Evolutionary conservation across 2,888 invertebrate genomes (phyloP), one percentile per base, ranked within the genome.

Genomic region (Boloria euphrosyne): DNA sequence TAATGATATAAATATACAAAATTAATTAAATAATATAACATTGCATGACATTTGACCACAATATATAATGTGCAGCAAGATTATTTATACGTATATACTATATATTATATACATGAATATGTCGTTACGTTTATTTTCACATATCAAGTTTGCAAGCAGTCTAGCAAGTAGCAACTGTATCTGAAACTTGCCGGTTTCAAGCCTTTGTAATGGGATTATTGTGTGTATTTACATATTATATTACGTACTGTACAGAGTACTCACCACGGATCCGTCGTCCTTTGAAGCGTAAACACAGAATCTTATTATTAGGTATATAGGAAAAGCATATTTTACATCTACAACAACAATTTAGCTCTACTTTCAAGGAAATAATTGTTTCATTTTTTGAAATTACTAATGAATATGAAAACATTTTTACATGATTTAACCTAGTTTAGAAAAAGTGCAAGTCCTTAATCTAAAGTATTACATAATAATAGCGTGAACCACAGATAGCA

Each of bases 201-300:
- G 59, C 49, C 49, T 49, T 46, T 58, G 27, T 59, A 59, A 59
- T 59, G 31, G 59, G 59, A 59, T 59, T 49, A 62, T 53, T 50
- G 47, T 43, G 43, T 22, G 38, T 59, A 47, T 59, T 49, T 47
- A 50, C 31, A 59, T 59, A 38, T 47, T 31, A 31, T 59, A 47
- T 62, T 47, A 62, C 31, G 18, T 38, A 52, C 64, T 60, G 68
- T 54, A 49, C 43, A 10, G 31, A 53, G 14, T 84, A 88, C 91
- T 89, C 80, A 93, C 93, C 92, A 92, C 86, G 75, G 91, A 92
- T 86, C 92, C 93, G 78, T 93, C 92, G 81, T 90, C 90, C 93
- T 93, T 83, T 68, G 80, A 74, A 76, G 88, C 89, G 82, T 85
- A 81, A 85, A 90, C 84, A 90, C 83, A 87, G 83, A 86, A 78